Base-by-base conservation (phyloP, 2,888 invertebrate species). In the Tetrapedia diversipes region DNA sequence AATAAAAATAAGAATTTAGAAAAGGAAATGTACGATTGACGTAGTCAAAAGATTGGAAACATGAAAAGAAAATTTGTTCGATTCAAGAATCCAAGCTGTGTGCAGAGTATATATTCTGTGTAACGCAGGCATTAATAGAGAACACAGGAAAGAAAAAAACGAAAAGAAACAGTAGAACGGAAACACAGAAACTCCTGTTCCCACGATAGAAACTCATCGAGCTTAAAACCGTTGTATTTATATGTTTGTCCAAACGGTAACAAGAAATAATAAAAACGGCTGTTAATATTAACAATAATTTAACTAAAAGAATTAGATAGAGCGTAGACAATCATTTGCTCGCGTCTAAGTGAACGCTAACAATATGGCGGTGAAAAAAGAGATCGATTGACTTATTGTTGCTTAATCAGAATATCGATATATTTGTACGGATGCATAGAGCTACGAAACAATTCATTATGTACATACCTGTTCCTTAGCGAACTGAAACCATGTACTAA, bases 401-500 rank as follows among this genome's bases (percentile, higher is more conserved):
- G 2, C 2, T 32, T 32, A 32, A 32, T 32, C 4, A 32, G 6
- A 6, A 32, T 32, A 32, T 32, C 6, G 32, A 32, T 4, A 32
- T 32, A 6, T 32, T 32, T 4, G 32, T 6, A 6, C 32, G 34
- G 1, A 8, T 34, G 4, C 4, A n/a, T 41, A n/a, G 1, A 41
- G 1, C n/a, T n/a, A 19, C 22, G 11, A 49, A 47, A 11, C 11
- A 10, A n/a, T 37, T 22, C 1, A 7, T 32, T 8, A 34, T 64
- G 47, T n/a, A n/a, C n/a, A n/a, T 59, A 91, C 91, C 96, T 98
- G 97, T 90, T 97, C 94, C 92, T 95, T 96, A 63, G 98, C 98
- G 89, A 98, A 93, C 92, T 96, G 96, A 92, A 98, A 98, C 99
- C 99, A 99, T 77, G 99, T 99, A 92, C 96, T 96, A 91, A 98